Percentiles rank a stretch among this genome's conserved stretches.
phyloP scores from a whole-genome alignment of 1,140 invertebrate species.

The Zaprionus inermis region DNA sequence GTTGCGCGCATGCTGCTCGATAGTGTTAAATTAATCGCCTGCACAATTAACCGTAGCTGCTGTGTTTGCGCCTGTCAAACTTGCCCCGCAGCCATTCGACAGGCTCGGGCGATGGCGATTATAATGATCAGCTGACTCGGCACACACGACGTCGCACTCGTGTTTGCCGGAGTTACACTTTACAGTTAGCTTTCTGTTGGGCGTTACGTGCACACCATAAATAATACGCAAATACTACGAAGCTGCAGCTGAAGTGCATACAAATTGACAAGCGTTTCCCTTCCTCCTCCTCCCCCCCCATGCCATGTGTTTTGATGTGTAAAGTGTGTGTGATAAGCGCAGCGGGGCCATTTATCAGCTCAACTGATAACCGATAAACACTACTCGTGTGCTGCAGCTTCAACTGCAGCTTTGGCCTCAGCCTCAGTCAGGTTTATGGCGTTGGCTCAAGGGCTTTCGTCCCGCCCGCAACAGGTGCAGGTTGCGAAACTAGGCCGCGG shows the following conservation, averaged over 20 bases:
- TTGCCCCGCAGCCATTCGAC: conserved; percentile 45
- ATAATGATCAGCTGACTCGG: conserved; percentile 42
- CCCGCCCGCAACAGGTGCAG: not conserved
- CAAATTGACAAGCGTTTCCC: conserved; percentile 26
- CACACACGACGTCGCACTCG: not conserved
- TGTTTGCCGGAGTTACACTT: conserved; percentile 46
- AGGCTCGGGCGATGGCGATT: conserved; percentile 38
- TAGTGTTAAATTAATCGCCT: conserved; percentile 24
- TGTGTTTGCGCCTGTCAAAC: conserved; percentile 7
- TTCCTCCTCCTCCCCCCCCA: not conserved
- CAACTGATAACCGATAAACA: conserved; percentile 3
- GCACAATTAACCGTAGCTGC: not conserved
- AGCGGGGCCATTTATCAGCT: conserved; percentile 9
- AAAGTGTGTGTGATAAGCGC: conserved; percentile 16
- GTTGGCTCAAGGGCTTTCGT: conserved; percentile 15
- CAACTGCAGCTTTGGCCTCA: not conserved
- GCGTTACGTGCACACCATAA: conserved; percentile 43
- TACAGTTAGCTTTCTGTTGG: conserved; percentile 29
- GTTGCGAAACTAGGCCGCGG: conserved; percentile 17
- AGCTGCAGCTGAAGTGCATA: conserved; percentile 37
- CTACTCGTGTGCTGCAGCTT: not conserved
- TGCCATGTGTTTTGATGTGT: not conserved
- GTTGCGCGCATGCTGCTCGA: not conserved
- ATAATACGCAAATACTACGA: conserved; percentile 26
- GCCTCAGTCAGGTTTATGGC: conserved; percentile 27